Base-by-base conservation (phyloP, 2,888 invertebrate genomes). In the Galerucella nymphaeae region DNA sequence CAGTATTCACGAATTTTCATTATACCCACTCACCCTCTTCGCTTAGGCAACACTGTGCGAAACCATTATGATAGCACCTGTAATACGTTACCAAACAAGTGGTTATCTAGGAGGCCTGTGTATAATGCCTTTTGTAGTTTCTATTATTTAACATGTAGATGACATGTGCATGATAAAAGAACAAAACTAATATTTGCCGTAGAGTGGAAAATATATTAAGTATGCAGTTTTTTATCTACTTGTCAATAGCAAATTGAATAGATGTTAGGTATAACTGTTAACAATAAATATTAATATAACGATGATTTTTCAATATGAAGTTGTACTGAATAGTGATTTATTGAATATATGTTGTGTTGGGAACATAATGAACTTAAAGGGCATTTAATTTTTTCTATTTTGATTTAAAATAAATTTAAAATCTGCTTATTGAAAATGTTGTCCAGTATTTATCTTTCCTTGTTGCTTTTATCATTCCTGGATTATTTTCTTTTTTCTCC, bases 41-140 rank as follows among this genome's bases (percentile, higher is more conserved):
- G 42, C 63, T 23, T 10, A 64, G 72, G 61, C 72, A 72, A 72
- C 72, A 14, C 50, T 59, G 72, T 41, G n/a, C 13, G 41, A 14
- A 57, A 50, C 67, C 66, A 74, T 74, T 70, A 71, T 63, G 64
- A 62, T 71, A 70, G 68, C 74, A 74, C 74, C 74, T 74, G 74
- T 74, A 74, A 62, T 42, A 67, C 69, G 71, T 72, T 73, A 55
- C 55, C 14, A 13, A 72, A 72, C 74, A 74, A 71, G 74, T 74
- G 74, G 69, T 63, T 61, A 68, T 62, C 67, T 74, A 68, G 69
- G 70, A 63, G 70, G 55, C 41, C 42, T 72, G 66, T 72, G 66
- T 50, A 61, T 50, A 71, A 57, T 66, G 57, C 50, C 72, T 72
- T 20, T 68, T 68, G 61, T 68, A 57, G 50, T 59, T 72, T 68